These are phyloP conservation scores for Calliphora vomitoria DNA, from an alignment of 2,888 invertebrate species.

Conservation along the genomic window DNA sequence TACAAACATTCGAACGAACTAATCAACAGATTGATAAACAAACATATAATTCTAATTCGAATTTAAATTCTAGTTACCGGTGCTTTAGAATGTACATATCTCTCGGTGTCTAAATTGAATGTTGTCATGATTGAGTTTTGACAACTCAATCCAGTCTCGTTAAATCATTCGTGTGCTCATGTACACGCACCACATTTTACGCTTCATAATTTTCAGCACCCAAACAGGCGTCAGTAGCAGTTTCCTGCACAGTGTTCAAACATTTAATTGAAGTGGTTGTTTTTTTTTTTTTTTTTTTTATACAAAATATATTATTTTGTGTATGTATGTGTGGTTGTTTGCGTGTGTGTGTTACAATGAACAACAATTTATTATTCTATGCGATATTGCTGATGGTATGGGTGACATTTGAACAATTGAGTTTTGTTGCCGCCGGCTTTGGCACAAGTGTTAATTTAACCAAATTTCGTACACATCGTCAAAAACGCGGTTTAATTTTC, in stretches of 20 bases:
- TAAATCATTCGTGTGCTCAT: conserved; percentile 54
- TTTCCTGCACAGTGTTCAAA: conserved; percentile 9
- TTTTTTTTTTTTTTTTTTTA: not conserved
- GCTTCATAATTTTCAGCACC: conserved; percentile 22
- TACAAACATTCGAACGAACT: not conserved
- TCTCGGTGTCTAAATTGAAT: not conserved
- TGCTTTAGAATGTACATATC: not conserved
- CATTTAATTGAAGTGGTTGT: conserved; percentile 29
- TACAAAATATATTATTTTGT: not conserved
- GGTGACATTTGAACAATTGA: conserved; percentile 41
- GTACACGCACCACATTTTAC: conserved; percentile 26
- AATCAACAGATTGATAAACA: not conserved
- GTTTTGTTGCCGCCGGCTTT: conserved; percentile 57
- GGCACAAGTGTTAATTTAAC: conserved; percentile 72
- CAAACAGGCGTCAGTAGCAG: not conserved
- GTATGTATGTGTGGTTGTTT: not conserved
- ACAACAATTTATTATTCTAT: conserved; percentile 35
- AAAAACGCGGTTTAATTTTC: conserved; percentile 76
- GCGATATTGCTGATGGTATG: conserved; percentile 27
- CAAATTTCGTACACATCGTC: conserved; percentile 73
- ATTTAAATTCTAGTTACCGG: not conserved
- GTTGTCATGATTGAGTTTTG: conserved; percentile 45
- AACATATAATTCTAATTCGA: conserved; percentile 22
- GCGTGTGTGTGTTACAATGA: conserved; percentile 26
- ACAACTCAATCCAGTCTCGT: conserved; percentile 68